Evolutionary conservation across 2,888 invertebrate genomes (phyloP).

Genomic region (Eristalis arbustorum): DNA sequence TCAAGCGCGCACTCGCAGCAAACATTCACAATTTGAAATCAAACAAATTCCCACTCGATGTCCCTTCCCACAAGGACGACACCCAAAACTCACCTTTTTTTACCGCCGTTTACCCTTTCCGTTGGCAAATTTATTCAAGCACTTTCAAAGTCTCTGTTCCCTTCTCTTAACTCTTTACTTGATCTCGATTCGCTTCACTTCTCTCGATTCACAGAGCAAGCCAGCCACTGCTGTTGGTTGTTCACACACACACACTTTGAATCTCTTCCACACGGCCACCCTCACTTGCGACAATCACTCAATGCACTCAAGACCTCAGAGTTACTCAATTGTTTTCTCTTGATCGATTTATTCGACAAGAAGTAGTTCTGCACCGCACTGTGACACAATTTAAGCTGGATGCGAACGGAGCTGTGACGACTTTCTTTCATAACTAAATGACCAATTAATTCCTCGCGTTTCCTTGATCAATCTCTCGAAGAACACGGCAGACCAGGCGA

Average conservation of each 20-base stretch:
- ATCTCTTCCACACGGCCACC: not conserved
- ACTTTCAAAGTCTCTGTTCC: not conserved
- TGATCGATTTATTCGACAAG: slow-evolving; percentile 78
- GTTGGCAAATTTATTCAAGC: too few species aligned
- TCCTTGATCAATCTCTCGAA: not conserved
- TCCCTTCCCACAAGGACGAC: too few species aligned
- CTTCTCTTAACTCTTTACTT: not conserved
- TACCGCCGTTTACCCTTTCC: too few species aligned
- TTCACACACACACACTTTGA: not conserved
- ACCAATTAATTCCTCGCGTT: not conserved
- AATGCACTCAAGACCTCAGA: slow-evolving; percentile 25
- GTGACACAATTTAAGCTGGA: slow-evolving; percentile 73
- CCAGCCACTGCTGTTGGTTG: not conserved
- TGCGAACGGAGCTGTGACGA: slow-evolving; percentile 19
- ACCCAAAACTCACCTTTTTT: too few species aligned
- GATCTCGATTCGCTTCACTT: too few species aligned
- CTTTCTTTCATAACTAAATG: slow-evolving; percentile 63
- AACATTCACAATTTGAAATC: too few species aligned
- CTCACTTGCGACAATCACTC: slow-evolving; percentile 23
- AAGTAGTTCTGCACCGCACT: slow-evolving; percentile 77
- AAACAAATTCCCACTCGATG: too few species aligned
- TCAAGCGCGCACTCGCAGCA: too few species aligned
- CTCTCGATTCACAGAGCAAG: not conserved
- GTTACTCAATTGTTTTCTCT: slow-evolving; percentile 73
- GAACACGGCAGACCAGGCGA: not conserved